A percentile compares a stretch with the other conserved stretches of the same genome.
Conservation (phyloP, 2,797 vertebrate genomes). For the Pogonophryne albipinna region DNA sequence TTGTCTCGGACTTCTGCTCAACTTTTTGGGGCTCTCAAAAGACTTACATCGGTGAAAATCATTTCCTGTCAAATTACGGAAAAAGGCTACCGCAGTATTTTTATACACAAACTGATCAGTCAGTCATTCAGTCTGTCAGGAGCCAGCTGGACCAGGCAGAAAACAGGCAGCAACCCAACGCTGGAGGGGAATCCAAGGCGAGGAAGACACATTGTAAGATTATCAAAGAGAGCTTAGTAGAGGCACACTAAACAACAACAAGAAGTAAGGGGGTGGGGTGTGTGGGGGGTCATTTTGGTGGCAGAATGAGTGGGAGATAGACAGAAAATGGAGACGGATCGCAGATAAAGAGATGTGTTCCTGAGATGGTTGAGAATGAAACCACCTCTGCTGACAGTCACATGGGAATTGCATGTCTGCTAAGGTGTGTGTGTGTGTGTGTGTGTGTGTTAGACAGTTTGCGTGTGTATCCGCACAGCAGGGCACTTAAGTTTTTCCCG, state of each 20-base stretch:
- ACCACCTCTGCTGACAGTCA: slow-evolving; percentile 39
- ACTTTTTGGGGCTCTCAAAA: background rate
- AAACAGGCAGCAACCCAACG: slow-evolving; percentile 38
- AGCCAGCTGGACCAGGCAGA: slow-evolving; percentile 59
- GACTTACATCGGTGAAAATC: slow-evolving; percentile 27
- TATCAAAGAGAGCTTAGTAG: slow-evolving; percentile 66
- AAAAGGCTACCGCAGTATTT: slow-evolving; percentile 26
- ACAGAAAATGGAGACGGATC: slow-evolving; percentile 9
- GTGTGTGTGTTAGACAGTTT: background rate
- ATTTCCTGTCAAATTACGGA: slow-evolving; percentile 28
- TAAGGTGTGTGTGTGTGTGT: background rate
- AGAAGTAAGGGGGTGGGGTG: slow-evolving; percentile 14
- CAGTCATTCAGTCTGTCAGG: slow-evolving; percentile 49
- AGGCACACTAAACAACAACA: slow-evolving; percentile 56
- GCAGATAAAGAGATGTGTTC: slow-evolving; percentile 38
- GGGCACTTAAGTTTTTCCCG: slow-evolving; percentile 50
- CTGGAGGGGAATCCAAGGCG: slow-evolving; percentile 56
- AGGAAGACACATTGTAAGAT: slow-evolving; percentile 65
- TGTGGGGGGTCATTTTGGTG: slow-evolving; percentile 45
- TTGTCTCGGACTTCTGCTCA: background rate
- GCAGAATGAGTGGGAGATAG: slow-evolving; percentile 38
- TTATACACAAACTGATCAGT: slow-evolving; percentile 49
- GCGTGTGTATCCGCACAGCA: slow-evolving; percentile 32
- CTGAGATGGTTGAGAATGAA: slow-evolving; percentile 55
- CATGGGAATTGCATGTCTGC: slow-evolving; percentile 31